phyloP scores from a whole-genome alignment of 2,888 invertebrate genomes.

The Eristalis pertinax region DNA sequence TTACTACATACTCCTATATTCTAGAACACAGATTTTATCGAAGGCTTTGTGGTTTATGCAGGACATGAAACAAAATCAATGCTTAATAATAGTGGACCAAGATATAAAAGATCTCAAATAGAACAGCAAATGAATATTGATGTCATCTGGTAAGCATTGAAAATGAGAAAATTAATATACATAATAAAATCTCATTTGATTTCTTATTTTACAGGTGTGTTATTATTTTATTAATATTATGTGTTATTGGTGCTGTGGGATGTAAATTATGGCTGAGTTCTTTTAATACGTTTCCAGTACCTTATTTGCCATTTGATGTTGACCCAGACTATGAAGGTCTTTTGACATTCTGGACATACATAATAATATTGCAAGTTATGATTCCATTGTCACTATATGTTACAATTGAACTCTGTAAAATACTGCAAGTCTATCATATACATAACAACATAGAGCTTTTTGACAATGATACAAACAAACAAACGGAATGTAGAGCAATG shows the following conservation, averaged over 20 bases:
- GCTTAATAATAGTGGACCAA: constrained; percentile 97
- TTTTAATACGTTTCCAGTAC: constrained; percentile 83
- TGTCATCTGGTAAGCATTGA: constrained; percentile 93
- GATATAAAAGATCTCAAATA: constrained; percentile 95
- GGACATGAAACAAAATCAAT: constrained; percentile 99
- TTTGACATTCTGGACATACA: constrained; percentile 96
- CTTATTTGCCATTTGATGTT: constrained; percentile 86
- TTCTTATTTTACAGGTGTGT: constrained; percentile 86
- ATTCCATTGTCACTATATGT: constrained; percentile 98
- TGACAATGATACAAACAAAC: constrained; percentile 90
- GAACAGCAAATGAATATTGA: constrained; percentile 97
- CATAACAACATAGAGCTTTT: constrained; percentile 94
- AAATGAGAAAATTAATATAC: background rate
- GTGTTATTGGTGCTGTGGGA: constrained; percentile 94
- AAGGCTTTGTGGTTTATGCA: constrained; percentile 98
- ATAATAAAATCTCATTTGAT: background rate
- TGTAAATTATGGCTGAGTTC: constrained; percentile 91
- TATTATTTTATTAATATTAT: constrained; percentile 92
- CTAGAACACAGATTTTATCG: constrained; percentile 96
- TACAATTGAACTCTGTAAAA: constrained; percentile 97
- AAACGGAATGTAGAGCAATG: constrained; percentile 94
- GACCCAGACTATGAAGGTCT: constrained; percentile 89
- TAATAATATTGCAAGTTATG: constrained; percentile 98
- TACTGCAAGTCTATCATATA: constrained; percentile 97
- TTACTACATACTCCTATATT: constrained; percentile 22